Evolutionary conservation across 2,888 invertebrate genomes (phyloP).

Genomic region (Drosophila anomelani): DNA sequence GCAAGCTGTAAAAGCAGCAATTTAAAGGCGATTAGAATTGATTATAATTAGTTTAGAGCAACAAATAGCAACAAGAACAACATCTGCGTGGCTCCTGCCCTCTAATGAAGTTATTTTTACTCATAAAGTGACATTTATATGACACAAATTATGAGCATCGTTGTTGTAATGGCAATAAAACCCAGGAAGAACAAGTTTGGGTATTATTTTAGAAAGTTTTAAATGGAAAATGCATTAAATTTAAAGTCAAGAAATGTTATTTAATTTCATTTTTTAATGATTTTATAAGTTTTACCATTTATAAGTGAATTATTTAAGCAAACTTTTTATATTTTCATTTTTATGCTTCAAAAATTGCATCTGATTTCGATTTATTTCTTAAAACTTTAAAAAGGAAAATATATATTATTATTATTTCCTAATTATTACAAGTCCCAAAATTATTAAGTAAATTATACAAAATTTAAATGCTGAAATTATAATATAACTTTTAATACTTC

Average conservation of each 20-base stretch:
- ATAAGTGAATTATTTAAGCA: no score
- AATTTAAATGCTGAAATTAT: no score
- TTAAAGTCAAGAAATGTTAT: not conserved
- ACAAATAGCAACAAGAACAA: slow-evolving; percentile 29
- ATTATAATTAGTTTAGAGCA: slow-evolving; percentile 79
- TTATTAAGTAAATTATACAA: not conserved
- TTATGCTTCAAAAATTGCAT: no score
- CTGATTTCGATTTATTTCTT: no score
- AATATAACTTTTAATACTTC: not conserved
- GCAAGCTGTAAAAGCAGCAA: slow-evolving; percentile 66
- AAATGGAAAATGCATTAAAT: not conserved
- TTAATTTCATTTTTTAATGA: not conserved
- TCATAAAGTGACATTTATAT: slow-evolving; percentile 72
- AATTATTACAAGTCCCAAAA: accelerated
- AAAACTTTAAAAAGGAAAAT: not conserved
- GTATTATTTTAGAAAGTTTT: not conserved
- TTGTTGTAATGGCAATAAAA: no score
- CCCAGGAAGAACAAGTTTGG: not conserved
- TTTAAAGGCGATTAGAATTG: slow-evolving; percentile 83
- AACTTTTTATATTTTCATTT: no score
- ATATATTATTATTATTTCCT: not conserved
- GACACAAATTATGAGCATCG: slow-evolving; percentile 57
- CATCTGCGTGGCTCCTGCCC: slow-evolving; percentile 7
- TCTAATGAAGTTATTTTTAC: slow-evolving; percentile 78
- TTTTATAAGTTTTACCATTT: not conserved